Conservation (phyloP, 2,888 invertebrate species). For the Allacma fusca region DNA sequence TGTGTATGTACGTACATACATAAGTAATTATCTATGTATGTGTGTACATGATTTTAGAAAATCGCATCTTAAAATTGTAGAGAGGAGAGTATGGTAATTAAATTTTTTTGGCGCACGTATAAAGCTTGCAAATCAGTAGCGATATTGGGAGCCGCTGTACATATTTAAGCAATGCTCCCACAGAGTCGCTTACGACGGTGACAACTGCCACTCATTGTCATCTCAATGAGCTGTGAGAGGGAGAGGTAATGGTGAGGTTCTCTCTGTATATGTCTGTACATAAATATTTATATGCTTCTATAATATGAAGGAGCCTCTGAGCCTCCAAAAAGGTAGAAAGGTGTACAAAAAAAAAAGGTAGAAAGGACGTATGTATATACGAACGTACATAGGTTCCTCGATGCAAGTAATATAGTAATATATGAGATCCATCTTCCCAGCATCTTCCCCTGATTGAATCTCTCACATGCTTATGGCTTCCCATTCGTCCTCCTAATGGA, state of each 20-base stretch:
- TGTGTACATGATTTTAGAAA: no score
- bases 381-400: no score
- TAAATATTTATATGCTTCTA: no score
- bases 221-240: background rate
- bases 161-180: background rate
- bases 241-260: background rate
- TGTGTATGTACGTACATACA: background rate
- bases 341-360: no score
- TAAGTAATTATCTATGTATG: background rate
- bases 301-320: no score
- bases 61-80: background rate
- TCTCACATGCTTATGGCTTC: background rate
- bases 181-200: background rate
- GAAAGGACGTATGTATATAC: background rate
- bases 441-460: background rate
- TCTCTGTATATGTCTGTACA: background rate
- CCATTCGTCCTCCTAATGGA: background rate
- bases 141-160: background rate
- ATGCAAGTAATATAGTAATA: no score
- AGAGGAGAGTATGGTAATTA: background rate
- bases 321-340: no score
- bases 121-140: slow-evolving; percentile 12
- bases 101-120: slow-evolving; percentile 11
- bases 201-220: slow-evolving; percentile 16
- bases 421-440: no score